Conservation (phyloP, 1,140 invertebrate species). For the Eurytemora carolleeae region DNA sequence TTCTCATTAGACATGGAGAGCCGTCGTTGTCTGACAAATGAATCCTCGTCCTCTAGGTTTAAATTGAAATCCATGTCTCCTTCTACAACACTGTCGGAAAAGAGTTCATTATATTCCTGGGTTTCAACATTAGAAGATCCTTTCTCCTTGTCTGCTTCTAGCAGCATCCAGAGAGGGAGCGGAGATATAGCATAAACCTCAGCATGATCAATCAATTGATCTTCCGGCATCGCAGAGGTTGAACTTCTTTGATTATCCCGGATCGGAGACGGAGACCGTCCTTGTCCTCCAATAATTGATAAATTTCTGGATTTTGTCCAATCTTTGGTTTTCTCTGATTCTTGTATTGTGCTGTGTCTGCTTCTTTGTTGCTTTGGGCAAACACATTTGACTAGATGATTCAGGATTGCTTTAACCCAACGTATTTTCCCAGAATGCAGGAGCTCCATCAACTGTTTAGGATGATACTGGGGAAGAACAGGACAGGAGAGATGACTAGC, state of each 20-base stretch:
- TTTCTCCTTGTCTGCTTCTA: conserved; percentile 71
- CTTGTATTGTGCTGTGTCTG: background rate
- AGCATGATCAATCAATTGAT: conserved; percentile 75
- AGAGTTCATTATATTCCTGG: conserved; percentile 20
- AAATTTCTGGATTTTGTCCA: background rate
- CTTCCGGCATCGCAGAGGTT: conserved; percentile 47
- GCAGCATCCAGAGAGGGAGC: conserved; percentile 77
- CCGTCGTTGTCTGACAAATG: conserved; percentile 12
- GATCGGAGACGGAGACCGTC: background rate
- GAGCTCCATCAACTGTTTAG: conserved; percentile 94
- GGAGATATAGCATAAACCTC: conserved; percentile 92
- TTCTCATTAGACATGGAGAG: conserved; percentile 17
- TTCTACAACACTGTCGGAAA: conserved; percentile 17
- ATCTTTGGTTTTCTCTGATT: conserved; percentile 16
- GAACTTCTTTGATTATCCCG: conserved; percentile 35
- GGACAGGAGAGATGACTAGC: conserved; percentile 87
- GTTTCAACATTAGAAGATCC: background rate
- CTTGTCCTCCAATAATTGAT: background rate
- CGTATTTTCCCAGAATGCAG: conserved; percentile 92
- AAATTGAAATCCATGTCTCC: too few species aligned
- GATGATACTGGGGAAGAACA: conserved; percentile 97
- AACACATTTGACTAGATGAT: conserved; percentile 62
- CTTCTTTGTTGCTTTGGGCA: conserved; percentile 20
- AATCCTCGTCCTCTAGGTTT: conserved; percentile 17
- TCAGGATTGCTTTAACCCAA: conserved; percentile 91